These are phyloP conservation scores for Sternotherus odoratus DNA, from an alignment of 2,797 vertebrate genomes.

Conservation along the genomic window DNA sequence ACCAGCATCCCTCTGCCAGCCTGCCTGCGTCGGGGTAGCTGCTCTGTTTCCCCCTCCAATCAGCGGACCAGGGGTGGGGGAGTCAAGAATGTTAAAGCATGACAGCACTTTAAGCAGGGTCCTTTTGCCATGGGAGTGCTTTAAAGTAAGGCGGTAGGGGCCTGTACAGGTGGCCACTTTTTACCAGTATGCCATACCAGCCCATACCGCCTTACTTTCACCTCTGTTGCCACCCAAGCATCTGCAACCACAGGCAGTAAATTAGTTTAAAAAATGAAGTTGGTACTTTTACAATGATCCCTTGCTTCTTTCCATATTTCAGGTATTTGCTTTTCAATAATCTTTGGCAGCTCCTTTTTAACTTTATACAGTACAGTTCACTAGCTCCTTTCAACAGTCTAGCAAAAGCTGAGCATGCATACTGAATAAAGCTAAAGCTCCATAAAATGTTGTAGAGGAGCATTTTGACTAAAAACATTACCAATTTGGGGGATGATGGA, in stretches of 20 bases:
- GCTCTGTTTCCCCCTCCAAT: too few species aligned
- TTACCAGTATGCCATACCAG: too few species aligned
- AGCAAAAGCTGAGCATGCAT: background rate
- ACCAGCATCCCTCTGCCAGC: too few species aligned
- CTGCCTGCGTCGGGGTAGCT: too few species aligned
- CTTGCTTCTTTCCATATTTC: background rate
- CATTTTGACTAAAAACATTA: background rate
- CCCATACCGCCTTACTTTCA: too few species aligned
- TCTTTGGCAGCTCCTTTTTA: background rate
- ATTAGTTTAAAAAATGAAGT: background rate
- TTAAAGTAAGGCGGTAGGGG: too few species aligned
- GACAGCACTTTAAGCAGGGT: too few species aligned
- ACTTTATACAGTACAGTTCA: background rate
- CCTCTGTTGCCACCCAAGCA: background rate
- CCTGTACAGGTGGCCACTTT: too few species aligned
- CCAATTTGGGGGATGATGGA: background rate
- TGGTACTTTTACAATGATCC: background rate
- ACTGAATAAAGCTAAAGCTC: constrained; percentile 11
- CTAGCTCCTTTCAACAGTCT: background rate
- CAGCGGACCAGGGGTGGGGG: too few species aligned
- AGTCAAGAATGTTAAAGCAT: too few species aligned
- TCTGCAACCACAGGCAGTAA: background rate
- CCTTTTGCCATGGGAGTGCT: too few species aligned
- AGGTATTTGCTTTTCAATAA: background rate
- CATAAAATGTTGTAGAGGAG: background rate